Evolutionary conservation across 2,888 invertebrate genomes (phyloP).

Genomic region (Nemapogon koenigi): DNA sequence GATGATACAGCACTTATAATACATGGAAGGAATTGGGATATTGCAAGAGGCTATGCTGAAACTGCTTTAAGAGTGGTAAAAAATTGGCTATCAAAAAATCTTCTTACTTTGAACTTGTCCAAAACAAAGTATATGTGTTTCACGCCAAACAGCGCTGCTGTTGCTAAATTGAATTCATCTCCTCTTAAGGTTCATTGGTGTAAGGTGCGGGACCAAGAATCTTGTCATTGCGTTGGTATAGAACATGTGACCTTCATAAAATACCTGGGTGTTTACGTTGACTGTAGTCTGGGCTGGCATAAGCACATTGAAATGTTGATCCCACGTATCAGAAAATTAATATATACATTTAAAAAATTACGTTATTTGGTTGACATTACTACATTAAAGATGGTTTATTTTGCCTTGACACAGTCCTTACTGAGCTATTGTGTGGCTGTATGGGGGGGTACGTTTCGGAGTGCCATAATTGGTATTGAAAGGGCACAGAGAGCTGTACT

Average conservation of each 20-base stretch:
- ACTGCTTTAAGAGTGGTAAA: too few relatives aligned
- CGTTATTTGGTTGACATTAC: constrained; percentile 3
- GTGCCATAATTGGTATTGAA: constrained; percentile 10
- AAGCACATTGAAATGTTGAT: too few relatives aligned
- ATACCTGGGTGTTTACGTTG: constrained; percentile 10
- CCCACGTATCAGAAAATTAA: constrained; percentile 8
- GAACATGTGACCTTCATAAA: constrained; percentile 4
- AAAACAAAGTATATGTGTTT: constrained; percentile 14
- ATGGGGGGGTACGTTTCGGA: constrained; percentile 16
- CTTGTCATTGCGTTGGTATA: neutral
- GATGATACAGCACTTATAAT: constrained; percentile 4
- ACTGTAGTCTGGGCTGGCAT: neutral
- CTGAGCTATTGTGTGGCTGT: constrained; percentile 12
- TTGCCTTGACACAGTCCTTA: constrained; percentile 11
- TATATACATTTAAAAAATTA: constrained; percentile 8
- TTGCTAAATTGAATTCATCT: neutral
- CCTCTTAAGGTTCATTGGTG: constrained; percentile 7
- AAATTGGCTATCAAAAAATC: constrained; percentile 11
- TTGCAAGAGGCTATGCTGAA: too few relatives aligned
- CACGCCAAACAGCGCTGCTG: constrained; percentile 1
- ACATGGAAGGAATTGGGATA: too few relatives aligned
- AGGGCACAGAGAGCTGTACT: constrained; percentile 13
- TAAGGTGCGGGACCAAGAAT: neutral
- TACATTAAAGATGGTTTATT: constrained; percentile 12
- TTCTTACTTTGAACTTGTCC: constrained; percentile 12